phyloP scores from a whole-genome alignment of 2,113 vertebrate species.

The Brachypodius melanocephalos region DNA sequence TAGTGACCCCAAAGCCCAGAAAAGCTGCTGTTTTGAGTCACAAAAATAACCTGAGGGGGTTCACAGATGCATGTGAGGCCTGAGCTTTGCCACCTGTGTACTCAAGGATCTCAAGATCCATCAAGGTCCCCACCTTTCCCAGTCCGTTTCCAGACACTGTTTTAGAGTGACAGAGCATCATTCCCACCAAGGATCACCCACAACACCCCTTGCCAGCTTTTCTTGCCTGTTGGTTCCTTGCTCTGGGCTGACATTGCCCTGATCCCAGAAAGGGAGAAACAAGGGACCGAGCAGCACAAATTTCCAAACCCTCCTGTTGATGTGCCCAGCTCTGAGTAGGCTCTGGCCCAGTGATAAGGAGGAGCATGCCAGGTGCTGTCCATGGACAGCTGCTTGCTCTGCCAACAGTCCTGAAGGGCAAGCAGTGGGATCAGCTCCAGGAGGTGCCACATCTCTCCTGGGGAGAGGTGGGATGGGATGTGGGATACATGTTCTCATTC shows the following conservation, averaged over 20 bases:
- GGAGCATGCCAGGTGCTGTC: background rate
- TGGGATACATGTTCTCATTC: fast-evolving
- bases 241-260: background rate
- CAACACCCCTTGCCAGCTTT: background rate
- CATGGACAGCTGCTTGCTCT: background rate
- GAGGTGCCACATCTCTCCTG: fast-evolving
- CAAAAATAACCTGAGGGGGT: background rate
- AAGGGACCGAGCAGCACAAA: background rate
- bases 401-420: background rate
- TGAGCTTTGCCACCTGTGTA: background rate
- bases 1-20: background rate
- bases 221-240: background rate
- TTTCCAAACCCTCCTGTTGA: background rate
- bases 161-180: background rate
- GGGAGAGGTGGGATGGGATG: background rate
- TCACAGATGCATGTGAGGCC: background rate
- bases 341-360: background rate
- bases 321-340: background rate
- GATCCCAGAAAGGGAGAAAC: background rate
- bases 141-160: fast-evolving
- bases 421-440: background rate
- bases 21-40: background rate
- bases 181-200: background rate
- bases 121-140: background rate
- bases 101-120: background rate